Base-by-base conservation (phyloP, 2,888 invertebrate species). In the Ceriagrion tenellum region DNA sequence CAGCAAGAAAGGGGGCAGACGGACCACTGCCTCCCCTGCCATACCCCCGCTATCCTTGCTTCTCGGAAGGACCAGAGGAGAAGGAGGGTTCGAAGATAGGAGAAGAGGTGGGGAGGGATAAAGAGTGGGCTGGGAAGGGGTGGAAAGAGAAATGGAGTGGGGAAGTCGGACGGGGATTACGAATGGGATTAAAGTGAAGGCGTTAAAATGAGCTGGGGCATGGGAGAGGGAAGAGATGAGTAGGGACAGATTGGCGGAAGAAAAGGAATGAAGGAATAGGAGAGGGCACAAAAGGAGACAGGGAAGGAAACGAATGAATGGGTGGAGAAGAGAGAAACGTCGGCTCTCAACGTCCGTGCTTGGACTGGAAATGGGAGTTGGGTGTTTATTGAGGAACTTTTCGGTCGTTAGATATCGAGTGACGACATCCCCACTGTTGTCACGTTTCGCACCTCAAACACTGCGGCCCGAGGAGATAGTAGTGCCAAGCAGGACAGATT, bases 291-390 rank as follows among this genome's bases (percentile, higher is more conserved):
- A 47, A 47, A 47, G 47, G 47, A 47, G 47, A 47, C 4, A 47
- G 47, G 8, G 47, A 47, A 8, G 47, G 47, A 47, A 47, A 8
- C 8, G 8, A 8, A 47, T 2, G 47, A 47, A 47, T 47, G 47
- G 47, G 4, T 4, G 47, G 47, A 47, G 47, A 8, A 47, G 47
- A 47, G 8, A 47, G 47, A 47, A 47, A 88, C 4, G 18, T 88
- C 40, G 23, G 88, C 47, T 20, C n/a, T 16, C 40, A 20, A 47
- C 16, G 13, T 47, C n/a, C 88, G 88, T 88, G 88, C 47, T 40
- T 23, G 88, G 88, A 88, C 40, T 88, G 88, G 88, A 47, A 88
- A 88, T 88, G 88, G 40, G 40, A 18, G n/a, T n/a, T n/a, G n/a
- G 69, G 47, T 47, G 47, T 47, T 47, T 47, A 47, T 47, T 47